These are phyloP conservation scores for Pseudorhombus dupliciocellatus DNA, from an alignment of 2,113 vertebrate genomes.

Conservation along the genomic window DNA sequence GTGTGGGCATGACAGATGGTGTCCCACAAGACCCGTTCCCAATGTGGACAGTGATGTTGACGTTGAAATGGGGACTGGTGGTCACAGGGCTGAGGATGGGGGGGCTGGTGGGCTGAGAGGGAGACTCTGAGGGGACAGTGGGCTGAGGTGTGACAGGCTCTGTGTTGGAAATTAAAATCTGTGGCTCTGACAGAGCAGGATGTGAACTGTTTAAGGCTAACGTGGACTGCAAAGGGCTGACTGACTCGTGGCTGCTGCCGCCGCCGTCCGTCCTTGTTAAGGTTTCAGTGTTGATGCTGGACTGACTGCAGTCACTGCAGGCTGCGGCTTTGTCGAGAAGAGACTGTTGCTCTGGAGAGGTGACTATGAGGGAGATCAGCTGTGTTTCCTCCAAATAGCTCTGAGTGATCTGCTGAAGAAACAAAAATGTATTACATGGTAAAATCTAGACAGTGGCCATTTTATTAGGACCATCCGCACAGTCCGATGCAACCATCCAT, in stretches of 20 bases:
- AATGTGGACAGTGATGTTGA: slow-evolving; percentile 77
- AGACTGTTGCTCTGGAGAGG: slow-evolving; percentile 46
- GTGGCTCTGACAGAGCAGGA: slow-evolving; percentile 44
- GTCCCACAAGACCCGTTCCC: slow-evolving; percentile 46
- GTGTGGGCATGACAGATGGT: slow-evolving; percentile 29
- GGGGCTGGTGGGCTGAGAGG: slow-evolving; percentile 56
- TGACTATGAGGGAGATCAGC: slow-evolving; percentile 15
- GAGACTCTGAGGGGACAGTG: slow-evolving; percentile 37
- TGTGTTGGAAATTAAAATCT: slow-evolving; percentile 40
- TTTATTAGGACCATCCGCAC: neutral
- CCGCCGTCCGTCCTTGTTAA: slow-evolving; percentile 21
- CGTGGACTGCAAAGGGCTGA: slow-evolving; percentile 42
- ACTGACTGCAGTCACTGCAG: slow-evolving; percentile 52
- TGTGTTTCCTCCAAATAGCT: slow-evolving; percentile 10
- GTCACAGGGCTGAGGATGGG: slow-evolving; percentile 53
- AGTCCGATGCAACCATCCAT: neutral
- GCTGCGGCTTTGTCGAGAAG: slow-evolving; percentile 56
- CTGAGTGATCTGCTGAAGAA: slow-evolving; percentile 24
- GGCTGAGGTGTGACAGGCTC: slow-evolving; percentile 37
- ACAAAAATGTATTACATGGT: neutral
- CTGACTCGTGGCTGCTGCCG: slow-evolving; percentile 40
- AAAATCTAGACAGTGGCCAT: neutral
- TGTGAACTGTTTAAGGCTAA: neutral
- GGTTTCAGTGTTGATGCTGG: slow-evolving; percentile 20
- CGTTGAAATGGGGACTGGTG: slow-evolving; percentile 70